phyloP scores from a whole-genome alignment of 2,888 invertebrate genomes.

The Ganaspis brasiliensis region DNA sequence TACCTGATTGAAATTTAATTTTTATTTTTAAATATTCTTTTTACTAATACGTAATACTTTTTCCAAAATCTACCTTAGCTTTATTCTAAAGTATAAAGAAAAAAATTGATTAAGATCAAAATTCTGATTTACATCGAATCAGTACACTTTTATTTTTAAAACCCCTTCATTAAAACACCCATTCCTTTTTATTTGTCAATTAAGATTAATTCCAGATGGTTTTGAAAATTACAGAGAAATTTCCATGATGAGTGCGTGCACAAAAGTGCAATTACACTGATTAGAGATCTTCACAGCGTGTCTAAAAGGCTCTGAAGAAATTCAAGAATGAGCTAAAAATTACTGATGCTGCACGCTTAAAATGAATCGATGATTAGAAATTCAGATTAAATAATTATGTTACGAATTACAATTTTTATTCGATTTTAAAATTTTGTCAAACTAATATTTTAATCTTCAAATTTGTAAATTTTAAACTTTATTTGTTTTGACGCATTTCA shows the following conservation, averaged over 20 bases:
- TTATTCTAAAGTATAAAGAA: no score
- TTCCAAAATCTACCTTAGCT: no score
- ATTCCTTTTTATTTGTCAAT: conserved; percentile 15
- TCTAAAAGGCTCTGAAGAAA: conserved; percentile 10
- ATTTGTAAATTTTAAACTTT: no score
- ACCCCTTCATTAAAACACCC: background rate
- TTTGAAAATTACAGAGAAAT: conserved; percentile 76
- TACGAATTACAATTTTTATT: background rate
- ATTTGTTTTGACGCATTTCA: background rate
- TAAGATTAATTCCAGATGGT: conserved; percentile 70
- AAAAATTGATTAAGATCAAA: no score
- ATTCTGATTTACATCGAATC: no score
- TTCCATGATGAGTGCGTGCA: conserved; percentile 75
- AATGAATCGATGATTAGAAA: background rate
- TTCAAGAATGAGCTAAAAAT: conserved; percentile 8
- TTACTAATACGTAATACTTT: no score
- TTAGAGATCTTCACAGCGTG: conserved; percentile 48
- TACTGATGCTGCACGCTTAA: background rate
- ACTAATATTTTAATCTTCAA: no score
- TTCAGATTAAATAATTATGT: background rate
- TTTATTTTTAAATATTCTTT: no score
- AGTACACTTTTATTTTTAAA: background rate
- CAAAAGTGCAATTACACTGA: conserved; percentile 66
- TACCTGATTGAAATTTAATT: no score
- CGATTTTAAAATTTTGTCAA: no score